phyloP scores from a whole-genome alignment of 2,888 invertebrate genomes.

The Tachystola acroxantha region DNA sequence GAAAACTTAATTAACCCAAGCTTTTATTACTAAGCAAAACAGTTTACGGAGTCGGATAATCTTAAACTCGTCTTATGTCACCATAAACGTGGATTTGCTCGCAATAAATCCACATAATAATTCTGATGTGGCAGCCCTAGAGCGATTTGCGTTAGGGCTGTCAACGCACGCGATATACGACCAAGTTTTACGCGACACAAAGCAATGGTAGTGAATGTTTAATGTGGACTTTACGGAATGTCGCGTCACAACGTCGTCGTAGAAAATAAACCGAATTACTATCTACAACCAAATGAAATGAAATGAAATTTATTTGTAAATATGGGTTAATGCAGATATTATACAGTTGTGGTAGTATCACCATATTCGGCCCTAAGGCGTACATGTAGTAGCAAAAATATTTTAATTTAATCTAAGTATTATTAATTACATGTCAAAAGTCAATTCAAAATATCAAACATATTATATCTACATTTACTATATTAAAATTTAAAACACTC shows the following conservation, averaged over 20 bases:
- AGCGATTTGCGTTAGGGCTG: constrained; percentile 19
- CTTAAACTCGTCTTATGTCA: constrained; percentile 16
- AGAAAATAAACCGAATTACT: background rate
- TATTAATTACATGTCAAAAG: no score
- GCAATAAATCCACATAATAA: constrained; percentile 24
- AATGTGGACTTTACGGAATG: constrained; percentile 16
- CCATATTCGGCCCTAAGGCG: no score
- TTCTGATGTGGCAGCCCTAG: constrained; percentile 23
- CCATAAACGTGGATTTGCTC: constrained; percentile 16
- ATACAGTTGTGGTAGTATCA: no score
- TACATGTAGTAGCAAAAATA: no score
- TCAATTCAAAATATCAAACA: no score
- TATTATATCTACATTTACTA: no score
- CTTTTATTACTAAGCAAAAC: constrained; percentile 1
- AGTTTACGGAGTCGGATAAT: constrained; percentile 6
- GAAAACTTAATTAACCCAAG: constrained; percentile 4
- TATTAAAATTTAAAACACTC: no score
- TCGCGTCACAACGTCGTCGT: constrained; percentile 2
- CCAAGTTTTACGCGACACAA: constrained; percentile 24
- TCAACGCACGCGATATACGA: constrained; percentile 19
- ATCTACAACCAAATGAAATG: background rate
- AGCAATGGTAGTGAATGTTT: constrained; percentile 24
- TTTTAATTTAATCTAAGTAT: no score
- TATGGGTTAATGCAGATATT: no score
- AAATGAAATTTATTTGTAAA: no score